Conservation (phyloP, 2,113 vertebrate species). For the Desmodus rotundus region DNA sequence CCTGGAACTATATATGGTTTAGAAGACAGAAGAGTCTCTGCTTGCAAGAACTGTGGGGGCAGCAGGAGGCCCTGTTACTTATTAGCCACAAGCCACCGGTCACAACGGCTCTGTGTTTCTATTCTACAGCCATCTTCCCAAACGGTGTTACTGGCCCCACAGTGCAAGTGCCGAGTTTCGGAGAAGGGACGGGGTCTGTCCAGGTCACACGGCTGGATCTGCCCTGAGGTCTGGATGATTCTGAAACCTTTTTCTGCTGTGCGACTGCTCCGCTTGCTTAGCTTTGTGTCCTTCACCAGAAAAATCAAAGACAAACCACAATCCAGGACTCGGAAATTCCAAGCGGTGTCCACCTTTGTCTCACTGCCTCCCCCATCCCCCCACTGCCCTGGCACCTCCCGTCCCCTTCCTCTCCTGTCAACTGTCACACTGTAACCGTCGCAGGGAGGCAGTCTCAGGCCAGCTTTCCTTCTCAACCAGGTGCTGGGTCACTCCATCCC, state of each 20-base stretch:
- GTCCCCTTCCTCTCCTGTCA: not conserved
- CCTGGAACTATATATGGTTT: not conserved
- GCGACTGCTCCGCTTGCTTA: not conserved
- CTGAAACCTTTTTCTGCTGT: not conserved
- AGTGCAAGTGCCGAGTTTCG: not conserved
- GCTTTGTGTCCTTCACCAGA: not conserved
- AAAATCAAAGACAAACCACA: not conserved
- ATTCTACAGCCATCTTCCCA: not conserved
- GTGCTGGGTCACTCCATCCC: not conserved
- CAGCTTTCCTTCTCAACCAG: not conserved
- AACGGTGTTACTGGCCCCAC: rapidly evolving
- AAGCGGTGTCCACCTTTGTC: not conserved
- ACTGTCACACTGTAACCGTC: rapidly evolving
- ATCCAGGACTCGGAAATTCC: not conserved
- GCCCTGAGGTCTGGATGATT: not conserved
- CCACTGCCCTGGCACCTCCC: rapidly evolving
- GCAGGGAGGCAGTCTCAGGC: not conserved
- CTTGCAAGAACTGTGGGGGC: rapidly evolving
- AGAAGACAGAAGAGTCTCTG: not conserved
- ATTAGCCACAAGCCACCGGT: rapidly evolving
- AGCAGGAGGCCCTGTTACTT: not conserved
- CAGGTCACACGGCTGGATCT: not conserved
- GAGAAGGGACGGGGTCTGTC: not conserved
- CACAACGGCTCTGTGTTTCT: not conserved
- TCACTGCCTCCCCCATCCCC: not conserved